Conservation (phyloP, 2,113 vertebrate genomes). For the Aegotheles bennettii region DNA sequence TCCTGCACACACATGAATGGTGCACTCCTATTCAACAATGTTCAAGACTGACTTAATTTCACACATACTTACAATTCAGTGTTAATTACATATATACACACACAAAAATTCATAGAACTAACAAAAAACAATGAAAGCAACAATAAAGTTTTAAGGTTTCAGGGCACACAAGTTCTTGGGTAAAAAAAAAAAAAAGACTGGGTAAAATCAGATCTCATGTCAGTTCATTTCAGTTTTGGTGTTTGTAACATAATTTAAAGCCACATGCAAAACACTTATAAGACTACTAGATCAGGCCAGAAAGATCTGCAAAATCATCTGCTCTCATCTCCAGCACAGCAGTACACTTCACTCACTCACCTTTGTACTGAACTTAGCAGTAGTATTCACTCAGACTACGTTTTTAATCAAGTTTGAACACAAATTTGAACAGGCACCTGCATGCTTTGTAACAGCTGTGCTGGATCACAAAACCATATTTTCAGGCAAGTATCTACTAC, state of each 20-base stretch:
- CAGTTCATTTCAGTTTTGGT: background rate
- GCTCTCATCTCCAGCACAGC: background rate
- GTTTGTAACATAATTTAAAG: background rate
- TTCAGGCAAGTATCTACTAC: background rate
- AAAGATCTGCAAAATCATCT: background rate
- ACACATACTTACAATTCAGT: background rate
- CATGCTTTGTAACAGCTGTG: background rate
- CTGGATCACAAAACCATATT: background rate
- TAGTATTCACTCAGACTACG: background rate
- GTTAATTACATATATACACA: background rate
- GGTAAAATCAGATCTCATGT: background rate
- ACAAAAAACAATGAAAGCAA: background rate
- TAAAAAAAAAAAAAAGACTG: too few relatives aligned
- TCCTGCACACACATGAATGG: fast-evolving
- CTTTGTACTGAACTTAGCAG: background rate
- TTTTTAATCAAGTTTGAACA: background rate
- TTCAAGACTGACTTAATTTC: background rate
- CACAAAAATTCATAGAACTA: background rate
- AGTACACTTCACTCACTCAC: background rate
- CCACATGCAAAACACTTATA: background rate
- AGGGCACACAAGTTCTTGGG: background rate
- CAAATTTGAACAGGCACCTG: background rate
- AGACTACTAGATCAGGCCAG: background rate
- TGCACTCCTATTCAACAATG: background rate
- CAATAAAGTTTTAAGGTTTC: background rate